phyloP scores from a whole-genome alignment of 2,888 invertebrate species.

The Sericinus montela region DNA sequence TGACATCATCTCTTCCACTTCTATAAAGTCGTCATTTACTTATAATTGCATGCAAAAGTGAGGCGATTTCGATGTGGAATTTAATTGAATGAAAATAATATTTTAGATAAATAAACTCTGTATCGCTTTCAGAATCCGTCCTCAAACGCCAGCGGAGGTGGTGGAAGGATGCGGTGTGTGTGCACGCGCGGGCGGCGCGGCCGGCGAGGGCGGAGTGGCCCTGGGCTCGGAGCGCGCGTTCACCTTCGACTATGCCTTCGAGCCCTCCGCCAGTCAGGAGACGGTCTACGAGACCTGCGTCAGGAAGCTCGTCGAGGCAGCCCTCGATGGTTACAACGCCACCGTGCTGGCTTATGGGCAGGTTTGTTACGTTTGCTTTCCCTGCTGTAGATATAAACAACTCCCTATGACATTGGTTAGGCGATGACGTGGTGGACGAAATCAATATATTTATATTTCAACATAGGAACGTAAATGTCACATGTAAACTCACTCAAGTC shows the following conservation, averaged over 20 bases:
- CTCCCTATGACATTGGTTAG: too few species aligned
- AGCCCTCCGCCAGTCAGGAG: slow-evolving; percentile 85
- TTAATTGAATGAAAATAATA: too few species aligned
- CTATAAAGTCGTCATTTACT: too few species aligned
- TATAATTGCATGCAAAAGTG: too few species aligned
- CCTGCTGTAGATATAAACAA: background rate
- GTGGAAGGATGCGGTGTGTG: slow-evolving; percentile 97
- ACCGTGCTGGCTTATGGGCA: slow-evolving; percentile 98
- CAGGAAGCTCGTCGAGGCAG: slow-evolving; percentile 91
- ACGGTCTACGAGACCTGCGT: slow-evolving; percentile 92
- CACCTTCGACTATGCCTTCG: slow-evolving; percentile 98
- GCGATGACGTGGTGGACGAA: too few species aligned
- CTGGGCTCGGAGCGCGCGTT: slow-evolving; percentile 96
- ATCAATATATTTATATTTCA: too few species aligned
- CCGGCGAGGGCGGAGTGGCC: slow-evolving; percentile 94
- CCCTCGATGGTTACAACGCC: slow-evolving; percentile 98
- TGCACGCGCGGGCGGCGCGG: slow-evolving; percentile 92
- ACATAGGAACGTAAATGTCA: too few species aligned
- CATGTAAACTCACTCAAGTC: too few species aligned
- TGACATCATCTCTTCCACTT: too few species aligned
- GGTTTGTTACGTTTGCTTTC: slow-evolving; percentile 64
- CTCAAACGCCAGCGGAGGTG: slow-evolving; percentile 94
- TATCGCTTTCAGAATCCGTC: slow-evolving; percentile 87
- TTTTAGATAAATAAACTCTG: too few species aligned
- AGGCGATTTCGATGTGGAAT: too few species aligned